Conservation (phyloP, 2,888 invertebrate species). For the Hypolimnas misippus region DNA sequence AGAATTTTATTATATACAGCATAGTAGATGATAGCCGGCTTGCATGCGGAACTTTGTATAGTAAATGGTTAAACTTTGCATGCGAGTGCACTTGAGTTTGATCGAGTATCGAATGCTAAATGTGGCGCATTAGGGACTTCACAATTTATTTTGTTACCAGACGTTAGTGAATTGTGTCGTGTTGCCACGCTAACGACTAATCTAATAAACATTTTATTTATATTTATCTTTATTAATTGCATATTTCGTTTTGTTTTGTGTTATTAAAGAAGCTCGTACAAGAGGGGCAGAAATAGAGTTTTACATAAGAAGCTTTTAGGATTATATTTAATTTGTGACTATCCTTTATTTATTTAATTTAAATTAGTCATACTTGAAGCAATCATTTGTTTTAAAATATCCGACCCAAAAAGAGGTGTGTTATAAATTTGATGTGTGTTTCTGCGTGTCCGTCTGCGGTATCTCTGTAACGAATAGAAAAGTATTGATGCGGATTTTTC, state of each 20-base stretch:
- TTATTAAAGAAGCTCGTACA: background rate
- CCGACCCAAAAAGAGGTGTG: too few species aligned
- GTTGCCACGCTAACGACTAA: background rate
- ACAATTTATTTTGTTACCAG: slow-evolving; percentile 12
- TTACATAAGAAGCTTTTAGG: too few species aligned
- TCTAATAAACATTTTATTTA: background rate
- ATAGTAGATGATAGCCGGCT: slow-evolving; percentile 12
- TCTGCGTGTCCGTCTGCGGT: too few species aligned
- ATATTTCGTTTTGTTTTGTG: background rate
- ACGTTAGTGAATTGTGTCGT: background rate
- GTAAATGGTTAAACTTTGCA: slow-evolving; percentile 33
- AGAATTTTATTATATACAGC: too few species aligned
- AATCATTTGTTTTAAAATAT: too few species aligned
- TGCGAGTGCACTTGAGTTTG: slow-evolving; percentile 30
- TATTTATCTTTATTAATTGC: background rate
- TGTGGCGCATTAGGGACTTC: slow-evolving; percentile 22
- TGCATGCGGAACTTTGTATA: slow-evolving; percentile 20
- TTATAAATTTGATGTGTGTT: too few species aligned
- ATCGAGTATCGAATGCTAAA: slow-evolving; percentile 35
- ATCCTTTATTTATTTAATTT: too few species aligned
- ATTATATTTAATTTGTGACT: too few species aligned
- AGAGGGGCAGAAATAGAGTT: too few species aligned
- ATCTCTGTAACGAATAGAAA: too few species aligned
- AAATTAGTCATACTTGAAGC: too few species aligned
- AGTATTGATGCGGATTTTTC: too few species aligned